Evolutionary conservation across 2,113 vertebrate species (phyloP).

Genomic region (Pagrus major): DNA sequence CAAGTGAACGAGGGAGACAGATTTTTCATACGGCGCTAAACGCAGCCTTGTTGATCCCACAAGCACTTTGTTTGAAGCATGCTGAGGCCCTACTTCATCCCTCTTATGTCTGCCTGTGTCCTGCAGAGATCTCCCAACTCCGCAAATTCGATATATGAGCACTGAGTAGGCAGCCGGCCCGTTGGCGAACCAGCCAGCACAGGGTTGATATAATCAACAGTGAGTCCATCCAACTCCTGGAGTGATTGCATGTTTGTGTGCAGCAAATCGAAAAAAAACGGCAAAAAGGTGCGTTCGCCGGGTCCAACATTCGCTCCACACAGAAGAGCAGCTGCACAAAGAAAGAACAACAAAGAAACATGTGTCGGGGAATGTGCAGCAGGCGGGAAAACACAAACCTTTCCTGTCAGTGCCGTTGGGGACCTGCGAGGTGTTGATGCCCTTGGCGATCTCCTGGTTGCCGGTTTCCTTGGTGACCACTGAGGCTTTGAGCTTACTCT

Average conservation of each 20-base stretch:
- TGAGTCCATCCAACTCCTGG: conserved; percentile 37
- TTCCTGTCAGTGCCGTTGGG: conserved; percentile 89
- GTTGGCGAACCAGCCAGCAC: background rate
- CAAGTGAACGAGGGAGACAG: background rate
- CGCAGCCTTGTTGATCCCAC: background rate
- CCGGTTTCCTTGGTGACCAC: conserved; percentile 79
- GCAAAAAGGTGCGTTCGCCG: background rate
- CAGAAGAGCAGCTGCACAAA: conserved; percentile 5
- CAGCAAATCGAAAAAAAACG: conserved; percentile 29
- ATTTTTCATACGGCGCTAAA: background rate
- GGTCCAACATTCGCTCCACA: background rate
- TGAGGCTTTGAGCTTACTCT: conserved; percentile 94
- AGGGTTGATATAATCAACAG: conserved; percentile 39
- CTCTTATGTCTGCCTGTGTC: background rate
- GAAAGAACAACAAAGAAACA: background rate
- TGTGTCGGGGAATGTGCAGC: conserved; percentile 5
- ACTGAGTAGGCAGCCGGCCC: background rate
- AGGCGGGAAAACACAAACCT: conserved; percentile 84
- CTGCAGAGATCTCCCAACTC: conserved; percentile 1
- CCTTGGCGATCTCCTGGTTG: conserved; percentile 91
- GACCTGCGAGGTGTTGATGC: conserved; percentile 88
- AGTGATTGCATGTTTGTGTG: conserved; percentile 25
- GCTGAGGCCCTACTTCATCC: background rate
- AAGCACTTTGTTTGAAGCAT: background rate
- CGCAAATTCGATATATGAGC: conserved; percentile 16